These are phyloP conservation scores for Hucho hucho DNA, from an alignment of 2,113 vertebrate genomes.

Conservation along the genomic window DNA sequence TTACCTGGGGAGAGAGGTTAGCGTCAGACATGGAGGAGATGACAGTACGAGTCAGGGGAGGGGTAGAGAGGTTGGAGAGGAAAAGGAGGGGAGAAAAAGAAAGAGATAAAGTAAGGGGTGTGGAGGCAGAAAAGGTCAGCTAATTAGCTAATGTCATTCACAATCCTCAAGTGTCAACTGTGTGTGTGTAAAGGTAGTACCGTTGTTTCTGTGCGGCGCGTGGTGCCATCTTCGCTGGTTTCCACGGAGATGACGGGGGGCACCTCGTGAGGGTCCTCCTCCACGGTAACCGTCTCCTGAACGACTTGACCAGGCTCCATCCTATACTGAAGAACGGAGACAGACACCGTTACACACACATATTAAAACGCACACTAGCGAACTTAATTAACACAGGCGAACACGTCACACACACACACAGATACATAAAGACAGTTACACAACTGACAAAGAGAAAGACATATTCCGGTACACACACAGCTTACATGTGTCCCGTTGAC, in stretches of 20 bases:
- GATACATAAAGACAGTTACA: slow-evolving; percentile 7
- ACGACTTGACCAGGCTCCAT: slow-evolving; percentile 91
- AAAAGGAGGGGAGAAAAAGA: too few species aligned
- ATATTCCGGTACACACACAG: neutral
- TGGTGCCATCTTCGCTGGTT: slow-evolving; percentile 86
- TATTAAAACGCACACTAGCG: too few species aligned
- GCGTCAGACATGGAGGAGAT: too few species aligned
- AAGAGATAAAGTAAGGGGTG: too few species aligned
- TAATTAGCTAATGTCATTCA: neutral
- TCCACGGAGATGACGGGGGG: slow-evolving; percentile 85
- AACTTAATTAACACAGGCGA: too few species aligned
- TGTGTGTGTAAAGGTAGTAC: slow-evolving; percentile 68
- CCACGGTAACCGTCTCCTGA: slow-evolving; percentile 83
- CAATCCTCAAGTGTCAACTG: neutral
- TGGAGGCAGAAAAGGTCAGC: neutral
- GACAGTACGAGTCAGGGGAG: neutral
- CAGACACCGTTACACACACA: slow-evolving; percentile 5
- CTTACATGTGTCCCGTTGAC: slow-evolving; percentile 91
- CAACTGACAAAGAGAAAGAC: neutral
- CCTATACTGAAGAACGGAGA: slow-evolving; percentile 70
- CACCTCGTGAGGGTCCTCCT: slow-evolving; percentile 83
- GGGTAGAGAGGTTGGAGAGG: neutral
- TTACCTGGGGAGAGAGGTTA: slow-evolving; percentile 79
- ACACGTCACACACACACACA: neutral
- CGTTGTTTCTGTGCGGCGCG: slow-evolving; percentile 88